Conservation (phyloP, 1,140 invertebrate genomes). For the Papilio helenus region DNA sequence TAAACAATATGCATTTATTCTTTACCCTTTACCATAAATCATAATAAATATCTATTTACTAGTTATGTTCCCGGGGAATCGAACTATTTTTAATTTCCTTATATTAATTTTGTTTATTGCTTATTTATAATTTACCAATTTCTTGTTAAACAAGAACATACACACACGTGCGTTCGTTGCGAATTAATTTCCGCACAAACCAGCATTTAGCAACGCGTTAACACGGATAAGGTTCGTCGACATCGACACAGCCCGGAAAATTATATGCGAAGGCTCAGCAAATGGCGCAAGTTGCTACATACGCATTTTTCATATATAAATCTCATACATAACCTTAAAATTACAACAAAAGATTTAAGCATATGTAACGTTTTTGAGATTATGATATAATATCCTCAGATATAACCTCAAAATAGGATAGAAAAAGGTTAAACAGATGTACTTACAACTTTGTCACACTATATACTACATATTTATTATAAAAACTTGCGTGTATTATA, state of each 20-base stretch:
- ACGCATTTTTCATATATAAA: neutral
- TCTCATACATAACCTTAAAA: neutral
- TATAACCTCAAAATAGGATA: neutral
- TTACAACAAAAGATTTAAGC: neutral
- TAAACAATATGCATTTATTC: too few relatives aligned
- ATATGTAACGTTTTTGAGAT: neutral
- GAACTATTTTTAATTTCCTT: too few relatives aligned
- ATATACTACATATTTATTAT: too few relatives aligned
- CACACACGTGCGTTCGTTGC: slow-evolving; percentile 38
- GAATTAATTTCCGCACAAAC: slow-evolving; percentile 42
- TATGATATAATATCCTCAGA: neutral
- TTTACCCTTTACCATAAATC: too few relatives aligned
- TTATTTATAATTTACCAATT: neutral
- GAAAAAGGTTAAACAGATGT: too few relatives aligned
- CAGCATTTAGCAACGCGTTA: slow-evolving; percentile 48
- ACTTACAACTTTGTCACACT: too few relatives aligned
- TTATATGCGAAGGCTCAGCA: slow-evolving; percentile 27
- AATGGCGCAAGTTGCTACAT: neutral
- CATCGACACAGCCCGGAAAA: slow-evolving; percentile 52
- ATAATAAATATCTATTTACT: too few relatives aligned
- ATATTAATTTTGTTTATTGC: neutral
- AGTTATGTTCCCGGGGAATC: too few relatives aligned
- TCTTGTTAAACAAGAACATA: slow-evolving; percentile 6
- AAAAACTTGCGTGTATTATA: too few relatives aligned
- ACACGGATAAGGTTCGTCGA: slow-evolving; percentile 56